Evolutionary conservation across 2,888 invertebrate species (phyloP).

Genomic region (Drosophila sordidapex): DNA sequence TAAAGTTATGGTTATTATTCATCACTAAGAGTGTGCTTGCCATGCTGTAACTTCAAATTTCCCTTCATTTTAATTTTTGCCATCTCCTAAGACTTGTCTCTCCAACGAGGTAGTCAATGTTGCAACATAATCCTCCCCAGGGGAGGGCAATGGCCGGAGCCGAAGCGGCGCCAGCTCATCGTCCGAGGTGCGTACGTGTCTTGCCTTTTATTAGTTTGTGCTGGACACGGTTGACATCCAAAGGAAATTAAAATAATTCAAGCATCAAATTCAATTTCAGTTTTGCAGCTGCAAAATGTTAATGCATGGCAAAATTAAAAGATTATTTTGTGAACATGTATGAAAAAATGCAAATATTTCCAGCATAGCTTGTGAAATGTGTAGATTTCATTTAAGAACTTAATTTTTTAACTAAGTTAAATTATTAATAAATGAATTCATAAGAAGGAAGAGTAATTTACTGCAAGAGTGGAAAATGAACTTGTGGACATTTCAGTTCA

Average conservation of each 20-base stretch:
- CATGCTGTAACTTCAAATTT: conserved; percentile 32
- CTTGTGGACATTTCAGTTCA: background rate
- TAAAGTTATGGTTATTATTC: background rate
- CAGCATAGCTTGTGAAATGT: background rate
- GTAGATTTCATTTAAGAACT: background rate
- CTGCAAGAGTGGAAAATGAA: background rate
- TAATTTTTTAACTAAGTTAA: background rate
- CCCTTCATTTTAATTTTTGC: conserved; percentile 17
- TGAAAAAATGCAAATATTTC: background rate
- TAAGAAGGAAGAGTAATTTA: background rate
- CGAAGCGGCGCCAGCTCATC: conserved; percentile 23
- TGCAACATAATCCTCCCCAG: conserved; percentile 24
- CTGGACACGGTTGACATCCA: conserved; percentile 62
- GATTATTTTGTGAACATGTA: conserved; percentile 8
- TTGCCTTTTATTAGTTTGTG: conserved; percentile 59
- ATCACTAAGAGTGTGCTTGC: background rate
- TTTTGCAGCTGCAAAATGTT: conserved; percentile 48
- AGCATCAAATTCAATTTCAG: conserved; percentile 70
- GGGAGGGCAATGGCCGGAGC: conserved; percentile 7
- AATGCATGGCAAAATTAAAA: background rate
- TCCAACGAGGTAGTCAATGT: conserved; percentile 30
- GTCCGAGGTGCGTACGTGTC: conserved; percentile 66
- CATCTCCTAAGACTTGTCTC: conserved; percentile 33
- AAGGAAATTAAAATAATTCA: conserved; percentile 75
- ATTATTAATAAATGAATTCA: background rate